Evolutionary conservation across 2,888 invertebrate genomes (phyloP), one percentile per base, ranked within the genome.

Genomic region (Tyria jacobaeae): DNA sequence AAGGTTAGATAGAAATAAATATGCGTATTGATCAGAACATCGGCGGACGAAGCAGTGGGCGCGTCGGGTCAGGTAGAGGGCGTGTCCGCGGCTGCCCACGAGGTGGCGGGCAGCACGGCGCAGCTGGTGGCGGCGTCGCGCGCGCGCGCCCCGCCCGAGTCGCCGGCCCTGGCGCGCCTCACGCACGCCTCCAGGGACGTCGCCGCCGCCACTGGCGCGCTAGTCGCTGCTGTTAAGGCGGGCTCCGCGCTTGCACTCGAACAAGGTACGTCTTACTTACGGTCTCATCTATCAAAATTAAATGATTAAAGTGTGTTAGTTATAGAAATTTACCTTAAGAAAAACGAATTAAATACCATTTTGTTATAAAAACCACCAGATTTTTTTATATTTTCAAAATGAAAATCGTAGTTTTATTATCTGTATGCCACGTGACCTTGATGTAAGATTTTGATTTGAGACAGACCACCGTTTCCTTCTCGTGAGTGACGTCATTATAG

Each of bases 51-150:
- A 87, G 97, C 98, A 14, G 97, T 99, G 24, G 95, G 96, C 31
- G 96, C 96, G 14, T 95, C 96, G 71, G 98, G 97, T 0, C 98
- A 98, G 86, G 96, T 97, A 83, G 98, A 99, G 84, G 97, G 98
- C 84, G 95, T 99, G 65, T 97, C 99, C 64, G 99, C 99, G 0
- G 99, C 99, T 9, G 99, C 99, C 25, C 99, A 99, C 91, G 60
- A 99, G 98, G 66, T 98, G 97, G 82, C 99, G 97, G 62, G 99
- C 98, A 62, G 99, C 75, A 99, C 99, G 1, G 99, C 99, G 53
- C 99, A 99, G 91, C 94, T 99, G 63, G 99, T 99, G 57, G 99
- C 99, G 0, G 98, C 99, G 15, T 99, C 99, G 71, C 96, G 98
- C 61, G 99, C 99, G 9, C 98, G 99, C 90, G 99, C 99, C 0